Base-by-base conservation (phyloP, 2,113 vertebrate genomes). In the Pterophyllum scalare region DNA sequence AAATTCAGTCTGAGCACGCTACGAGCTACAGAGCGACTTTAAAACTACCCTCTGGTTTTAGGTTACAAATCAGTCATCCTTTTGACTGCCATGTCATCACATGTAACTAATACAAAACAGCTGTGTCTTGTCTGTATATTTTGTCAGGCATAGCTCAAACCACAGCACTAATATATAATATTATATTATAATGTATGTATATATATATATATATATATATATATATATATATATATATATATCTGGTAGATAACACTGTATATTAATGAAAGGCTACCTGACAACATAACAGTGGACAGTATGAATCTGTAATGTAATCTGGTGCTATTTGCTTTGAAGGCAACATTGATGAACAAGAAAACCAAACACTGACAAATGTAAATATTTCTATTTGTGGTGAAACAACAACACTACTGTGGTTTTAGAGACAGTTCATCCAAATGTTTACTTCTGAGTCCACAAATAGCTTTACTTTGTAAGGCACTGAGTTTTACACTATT, bases 381-480 rank as follows among this genome's bases (percentile, higher is more conserved):
- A 20, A 67, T 62, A 52, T 40, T 43, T 33, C 4, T 8, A 54
- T 19, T 38, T 19, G 20, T 62, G 5, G 0, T 43, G 22, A 85
- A 77, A 70, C 57, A 59, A 59, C 49, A 78, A 67, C 54, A 22
- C 12, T 28, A 77, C 8, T 40, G 54, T 72, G 74, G 46, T 59
- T 86, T 70, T 38, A 56, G 8, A 70, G 12, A 54, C 4, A 24
- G 43, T 12, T 11, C 5, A 20, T 59, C 33, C 24, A 54, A 9
- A 49, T 14, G 5, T 7, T 54, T 57, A 6, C 60, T 77, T 79
- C 28, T 52, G 10, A 80, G 22, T 81, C 67, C 46, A 59, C 57
- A 82, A 75, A 58, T 6, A 78, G 33, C 31, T 86, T 85, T 81
- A 7, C 22, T 67, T 26, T 74, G 22, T 84, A 88, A 92, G 91